Evolutionary conservation across 2,113 vertebrate species (phyloP).

Genomic region (Triplophysa rosa): DNA sequence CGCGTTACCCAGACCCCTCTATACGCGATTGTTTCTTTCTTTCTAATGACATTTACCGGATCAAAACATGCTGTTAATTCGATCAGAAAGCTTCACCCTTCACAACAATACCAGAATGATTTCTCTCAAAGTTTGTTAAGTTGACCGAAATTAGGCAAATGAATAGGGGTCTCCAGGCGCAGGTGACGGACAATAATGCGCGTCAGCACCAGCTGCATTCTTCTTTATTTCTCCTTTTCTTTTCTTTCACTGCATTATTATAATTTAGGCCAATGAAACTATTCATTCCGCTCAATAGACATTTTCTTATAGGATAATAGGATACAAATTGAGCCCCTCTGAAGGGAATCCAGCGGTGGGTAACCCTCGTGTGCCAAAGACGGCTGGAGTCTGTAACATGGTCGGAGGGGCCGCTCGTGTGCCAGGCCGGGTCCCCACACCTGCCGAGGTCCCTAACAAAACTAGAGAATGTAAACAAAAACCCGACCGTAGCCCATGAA

Average conservation of each 20-base stretch:
- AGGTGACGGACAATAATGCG: slow-evolving; percentile 98
- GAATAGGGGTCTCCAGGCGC: slow-evolving; percentile 97
- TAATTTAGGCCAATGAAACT: slow-evolving; percentile 98
- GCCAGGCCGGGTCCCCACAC: slow-evolving; percentile 92
- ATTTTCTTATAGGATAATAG: slow-evolving; percentile 99
- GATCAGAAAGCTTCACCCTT: slow-evolving; percentile 99
- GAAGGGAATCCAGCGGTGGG: slow-evolving; percentile 84
- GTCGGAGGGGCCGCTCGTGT: slow-evolving; percentile 82
- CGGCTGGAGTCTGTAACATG: slow-evolving; percentile 80
- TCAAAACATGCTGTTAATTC: slow-evolving; percentile 99
- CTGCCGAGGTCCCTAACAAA: slow-evolving; percentile 89
- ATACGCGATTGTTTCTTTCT: slow-evolving; percentile 99
- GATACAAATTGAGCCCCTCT: slow-evolving; percentile 99
- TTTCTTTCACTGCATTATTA: slow-evolving; percentile 95
- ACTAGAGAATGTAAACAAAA: slow-evolving; percentile 94
- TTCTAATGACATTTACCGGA: slow-evolving; percentile 99
- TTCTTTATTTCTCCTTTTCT: slow-evolving; percentile 91
- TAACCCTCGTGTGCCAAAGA: slow-evolving; percentile 94
- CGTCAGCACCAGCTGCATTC: slow-evolving; percentile 96
- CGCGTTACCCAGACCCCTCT: slow-evolving; percentile 93
- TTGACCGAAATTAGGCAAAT: slow-evolving; percentile 99
- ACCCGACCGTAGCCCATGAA: slow-evolving; percentile 90
- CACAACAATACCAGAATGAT: slow-evolving; percentile 98
- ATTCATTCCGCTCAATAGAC: slow-evolving; percentile 99
- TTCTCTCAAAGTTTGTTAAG: slow-evolving; percentile 99